Percentiles rank a stretch among this genome's conserved stretches.
phyloP scores from a whole-genome alignment of 2,888 invertebrate species.

The Drosophila stalkeri region DNA sequence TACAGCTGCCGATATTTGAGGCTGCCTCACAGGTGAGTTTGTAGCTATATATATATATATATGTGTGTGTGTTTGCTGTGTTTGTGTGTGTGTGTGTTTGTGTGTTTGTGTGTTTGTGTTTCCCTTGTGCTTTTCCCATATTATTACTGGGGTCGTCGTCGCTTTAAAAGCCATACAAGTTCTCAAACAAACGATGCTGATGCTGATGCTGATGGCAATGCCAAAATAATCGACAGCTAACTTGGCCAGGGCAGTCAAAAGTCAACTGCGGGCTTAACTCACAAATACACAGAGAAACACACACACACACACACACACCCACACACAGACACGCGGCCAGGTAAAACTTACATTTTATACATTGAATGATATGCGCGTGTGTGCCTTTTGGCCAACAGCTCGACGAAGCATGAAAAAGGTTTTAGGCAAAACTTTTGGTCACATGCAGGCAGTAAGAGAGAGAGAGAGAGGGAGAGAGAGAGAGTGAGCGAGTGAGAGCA shows the following conservation, averaged over 20 bases:
- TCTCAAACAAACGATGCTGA: slow-evolving; percentile 53
- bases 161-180: slow-evolving; percentile 63
- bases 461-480: background rate
- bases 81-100: background rate
- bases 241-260: slow-evolving; percentile 59
- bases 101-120: slow-evolving; percentile 7
- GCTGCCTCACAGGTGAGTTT: slow-evolving; percentile 91
- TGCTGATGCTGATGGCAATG: slow-evolving; percentile 56
- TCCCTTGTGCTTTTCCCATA: slow-evolving; percentile 53
- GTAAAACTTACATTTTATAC: slow-evolving; percentile 52
- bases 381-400: slow-evolving; percentile 40
- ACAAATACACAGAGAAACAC: slow-evolving; percentile 15
- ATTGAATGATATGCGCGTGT: slow-evolving; percentile 55
- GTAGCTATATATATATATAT: background rate
- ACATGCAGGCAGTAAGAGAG: slow-evolving; percentile 8
- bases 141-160: slow-evolving; percentile 30
- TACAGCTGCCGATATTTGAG: slow-evolving; percentile 97
- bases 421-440: slow-evolving; percentile 62
- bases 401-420: slow-evolving; percentile 74
- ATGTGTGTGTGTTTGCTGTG: background rate
- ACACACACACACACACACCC: slow-evolving; percentile 8
- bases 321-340: slow-evolving; percentile 22
- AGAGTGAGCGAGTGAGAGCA: background rate
- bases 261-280: slow-evolving; percentile 64
- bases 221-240: slow-evolving; percentile 66